Evolutionary conservation across 2,797 vertebrate species (phyloP).

Genomic region (Peromyscus melanophrys): DNA sequence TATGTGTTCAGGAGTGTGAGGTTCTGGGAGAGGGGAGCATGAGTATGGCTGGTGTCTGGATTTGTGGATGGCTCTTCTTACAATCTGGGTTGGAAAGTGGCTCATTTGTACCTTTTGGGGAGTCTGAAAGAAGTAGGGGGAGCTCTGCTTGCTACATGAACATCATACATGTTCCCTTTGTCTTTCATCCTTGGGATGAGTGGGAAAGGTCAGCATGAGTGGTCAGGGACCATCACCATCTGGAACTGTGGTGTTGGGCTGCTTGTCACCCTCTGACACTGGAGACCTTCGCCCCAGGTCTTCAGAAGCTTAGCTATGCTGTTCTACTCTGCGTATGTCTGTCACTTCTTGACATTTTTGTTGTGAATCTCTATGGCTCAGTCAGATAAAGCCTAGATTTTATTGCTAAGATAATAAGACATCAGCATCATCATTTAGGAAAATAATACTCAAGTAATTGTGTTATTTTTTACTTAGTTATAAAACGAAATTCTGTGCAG

Average conservation of each 20-base stretch:
- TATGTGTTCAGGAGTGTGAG: background rate
- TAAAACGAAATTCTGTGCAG: conserved; percentile 8
- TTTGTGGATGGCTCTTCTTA: background rate
- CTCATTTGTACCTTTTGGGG: too few relatives aligned
- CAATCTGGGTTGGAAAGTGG: background rate
- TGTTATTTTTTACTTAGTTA: conserved; percentile 15
- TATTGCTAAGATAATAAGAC: background rate
- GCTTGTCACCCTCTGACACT: background rate
- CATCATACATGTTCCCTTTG: background rate
- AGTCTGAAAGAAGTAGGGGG: background rate
- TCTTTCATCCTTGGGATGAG: background rate
- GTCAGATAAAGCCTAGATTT: background rate
- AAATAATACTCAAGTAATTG: background rate
- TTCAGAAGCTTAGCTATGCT: background rate
- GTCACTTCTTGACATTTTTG: background rate
- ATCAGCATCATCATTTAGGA: background rate
- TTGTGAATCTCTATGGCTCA: background rate
- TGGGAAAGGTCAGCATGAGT: background rate
- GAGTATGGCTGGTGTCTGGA: background rate
- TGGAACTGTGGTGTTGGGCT: background rate
- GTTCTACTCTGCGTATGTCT: background rate
- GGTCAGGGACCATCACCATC: background rate
- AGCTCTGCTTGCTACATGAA: background rate
- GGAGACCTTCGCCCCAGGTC: background rate
- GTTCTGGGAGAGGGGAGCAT: background rate